Conservation (phyloP, 2,797 vertebrate species). For the Lepus oiostolus region DNA sequence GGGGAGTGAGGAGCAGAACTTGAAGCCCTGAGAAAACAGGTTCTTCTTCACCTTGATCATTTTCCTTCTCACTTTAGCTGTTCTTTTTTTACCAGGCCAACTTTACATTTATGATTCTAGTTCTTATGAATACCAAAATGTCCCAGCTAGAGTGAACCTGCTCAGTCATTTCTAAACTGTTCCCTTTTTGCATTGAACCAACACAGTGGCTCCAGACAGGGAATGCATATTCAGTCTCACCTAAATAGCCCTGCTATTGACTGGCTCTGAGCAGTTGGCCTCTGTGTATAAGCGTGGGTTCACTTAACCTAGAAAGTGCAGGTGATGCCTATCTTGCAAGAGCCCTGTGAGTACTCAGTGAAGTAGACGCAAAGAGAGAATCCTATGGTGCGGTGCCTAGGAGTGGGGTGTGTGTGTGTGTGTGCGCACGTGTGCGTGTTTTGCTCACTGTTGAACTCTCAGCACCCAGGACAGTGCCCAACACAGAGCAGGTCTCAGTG, state of each 20-base stretch:
- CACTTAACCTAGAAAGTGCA: background rate
- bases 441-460: background rate
- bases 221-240: background rate
- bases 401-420: too few species aligned
- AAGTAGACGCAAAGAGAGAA: background rate
- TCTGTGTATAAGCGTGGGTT: background rate
- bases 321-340: background rate
- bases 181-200: background rate
- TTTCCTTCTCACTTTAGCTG: background rate
- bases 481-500: background rate
- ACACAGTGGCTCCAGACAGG: background rate
- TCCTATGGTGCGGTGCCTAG: accelerated
- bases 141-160: background rate
- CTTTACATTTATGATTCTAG: background rate
- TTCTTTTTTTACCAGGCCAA: background rate
- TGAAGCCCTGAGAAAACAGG: background rate
- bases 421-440: background rate
- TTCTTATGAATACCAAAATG: background rate
- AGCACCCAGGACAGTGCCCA: background rate
- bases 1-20: background rate
- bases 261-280: background rate
- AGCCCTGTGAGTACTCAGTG: background rate
- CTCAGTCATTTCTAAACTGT: background rate
- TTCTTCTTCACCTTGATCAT: constrained; percentile 5
- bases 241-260: background rate